Evolutionary conservation across 2,888 invertebrate species (phyloP).

Genomic region (Machimus atricapillus): DNA sequence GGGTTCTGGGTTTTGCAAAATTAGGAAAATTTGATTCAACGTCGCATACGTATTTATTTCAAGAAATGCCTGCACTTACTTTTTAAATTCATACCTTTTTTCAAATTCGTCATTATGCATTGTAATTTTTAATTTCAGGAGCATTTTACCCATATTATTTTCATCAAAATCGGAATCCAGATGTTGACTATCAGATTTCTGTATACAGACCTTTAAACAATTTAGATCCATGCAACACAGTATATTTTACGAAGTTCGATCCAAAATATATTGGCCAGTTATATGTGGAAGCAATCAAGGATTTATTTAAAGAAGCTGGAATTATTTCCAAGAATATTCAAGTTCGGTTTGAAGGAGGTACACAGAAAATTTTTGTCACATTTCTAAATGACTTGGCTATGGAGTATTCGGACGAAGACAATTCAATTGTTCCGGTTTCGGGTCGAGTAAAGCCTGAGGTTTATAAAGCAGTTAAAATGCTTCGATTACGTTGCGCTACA

Average conservation of each 20-base stretch:
- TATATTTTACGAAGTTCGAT: constrained; percentile 70
- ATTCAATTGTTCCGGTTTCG: constrained; percentile 62
- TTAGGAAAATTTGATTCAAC: too few relatives aligned
- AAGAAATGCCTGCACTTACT: too few relatives aligned
- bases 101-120: neutral
- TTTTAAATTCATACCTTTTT: too few relatives aligned
- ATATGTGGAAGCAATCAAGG: constrained; percentile 72
- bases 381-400: constrained; percentile 64
- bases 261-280: constrained; percentile 72
- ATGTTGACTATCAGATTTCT: constrained; percentile 69
- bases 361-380: constrained; percentile 72
- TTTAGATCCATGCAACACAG: constrained; percentile 78
- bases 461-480: constrained; percentile 76
- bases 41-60: too few relatives aligned
- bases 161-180: constrained; percentile 64
- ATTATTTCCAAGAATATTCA: constrained; percentile 60
- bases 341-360: constrained; percentile 61
- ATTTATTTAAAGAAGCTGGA: constrained; percentile 63
- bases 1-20: too few relatives aligned
- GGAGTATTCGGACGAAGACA: constrained; percentile 48
- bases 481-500: constrained; percentile 63
- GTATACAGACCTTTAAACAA: constrained; percentile 74
- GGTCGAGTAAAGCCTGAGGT: constrained; percentile 74
- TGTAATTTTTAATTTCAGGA: constrained; percentile 19
- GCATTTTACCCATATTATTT: constrained; percentile 96